Evolutionary conservation across 2,888 invertebrate species (phyloP).

Genomic region (Ormyrus rosae): DNA sequence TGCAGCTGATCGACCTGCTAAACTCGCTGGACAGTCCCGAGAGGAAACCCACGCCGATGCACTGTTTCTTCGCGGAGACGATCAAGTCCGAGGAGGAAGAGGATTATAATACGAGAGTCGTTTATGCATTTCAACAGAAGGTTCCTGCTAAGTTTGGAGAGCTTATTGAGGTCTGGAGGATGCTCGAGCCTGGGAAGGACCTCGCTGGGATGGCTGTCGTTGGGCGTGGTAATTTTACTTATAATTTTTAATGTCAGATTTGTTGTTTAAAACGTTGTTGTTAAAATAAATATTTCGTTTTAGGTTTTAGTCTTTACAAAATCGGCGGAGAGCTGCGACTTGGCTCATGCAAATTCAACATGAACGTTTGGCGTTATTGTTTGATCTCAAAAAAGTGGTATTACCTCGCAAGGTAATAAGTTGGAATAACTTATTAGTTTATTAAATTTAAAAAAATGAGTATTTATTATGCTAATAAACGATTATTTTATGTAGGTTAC

Average conservation of each 20-base stretch:
- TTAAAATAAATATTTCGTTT: conserved; percentile 13
- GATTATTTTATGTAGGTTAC: conserved; percentile 58
- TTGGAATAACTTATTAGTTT: too few relatives aligned
- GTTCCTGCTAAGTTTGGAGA: conserved; percentile 45
- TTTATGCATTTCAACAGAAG: conserved; percentile 49
- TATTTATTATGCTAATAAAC: not conserved
- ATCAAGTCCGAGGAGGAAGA: conserved; percentile 38
- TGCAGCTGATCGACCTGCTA: conserved; percentile 32
- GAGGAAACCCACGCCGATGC: conserved; percentile 44
- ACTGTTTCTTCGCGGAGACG: conserved; percentile 52
- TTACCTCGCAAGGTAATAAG: conserved; percentile 61
- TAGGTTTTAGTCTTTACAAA: conserved; percentile 67
- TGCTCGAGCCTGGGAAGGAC: conserved; percentile 53
- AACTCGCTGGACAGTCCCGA: conserved; percentile 33
- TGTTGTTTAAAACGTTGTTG: not conserved
- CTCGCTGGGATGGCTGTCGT: conserved; percentile 65
- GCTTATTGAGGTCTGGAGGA: conserved; percentile 49
- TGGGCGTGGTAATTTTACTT: conserved; percentile 61
- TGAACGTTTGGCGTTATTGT: conserved; percentile 67
- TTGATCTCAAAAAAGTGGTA: conserved; percentile 68
- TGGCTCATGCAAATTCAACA: conserved; percentile 65
- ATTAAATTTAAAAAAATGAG: too few relatives aligned
- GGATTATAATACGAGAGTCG: conserved; percentile 23
- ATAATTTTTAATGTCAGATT: not conserved
- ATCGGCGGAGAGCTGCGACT: conserved; percentile 67